Conservation (phyloP, 1,140 invertebrate species). For the Adelges cooleyi region DNA sequence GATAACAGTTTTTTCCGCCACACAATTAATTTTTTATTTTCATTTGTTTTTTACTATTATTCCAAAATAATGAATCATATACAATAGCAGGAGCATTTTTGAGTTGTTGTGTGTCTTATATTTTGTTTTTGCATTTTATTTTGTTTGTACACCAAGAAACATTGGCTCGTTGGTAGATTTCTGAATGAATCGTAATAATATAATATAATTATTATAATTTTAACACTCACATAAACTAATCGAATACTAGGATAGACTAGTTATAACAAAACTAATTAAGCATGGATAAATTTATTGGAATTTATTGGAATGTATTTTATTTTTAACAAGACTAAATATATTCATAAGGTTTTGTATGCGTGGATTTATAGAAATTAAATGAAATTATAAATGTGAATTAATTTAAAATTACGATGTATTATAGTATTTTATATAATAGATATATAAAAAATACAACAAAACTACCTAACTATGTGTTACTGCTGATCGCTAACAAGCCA, state of each 20-base stretch:
- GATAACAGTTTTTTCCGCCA: constrained; percentile 28
- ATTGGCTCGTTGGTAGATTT: constrained; percentile 42
- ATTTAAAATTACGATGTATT: constrained; percentile 25
- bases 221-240: constrained; percentile 12
- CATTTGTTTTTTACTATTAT: constrained; percentile 8
- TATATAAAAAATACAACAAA: too few relatives aligned
- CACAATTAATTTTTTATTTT: constrained; percentile 3
- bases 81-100: constrained; percentile 27
- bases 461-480: constrained; percentile 15
- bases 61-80: constrained; percentile 4
- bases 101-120: constrained; percentile 15
- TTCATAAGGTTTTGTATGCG: constrained; percentile 12
- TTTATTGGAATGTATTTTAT: constrained; percentile 11
- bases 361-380: constrained; percentile 14
- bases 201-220: neutral
- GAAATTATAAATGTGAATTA: constrained; percentile 6
- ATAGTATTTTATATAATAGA: too few relatives aligned
- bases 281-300: constrained; percentile 7
- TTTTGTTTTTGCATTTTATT: constrained; percentile 29
- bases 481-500: constrained; percentile 34
- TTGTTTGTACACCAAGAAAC: constrained; percentile 39
- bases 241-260: constrained; percentile 8
- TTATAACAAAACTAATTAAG: constrained; percentile 1
- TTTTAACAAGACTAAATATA: constrained; percentile 8
- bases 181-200: constrained; percentile 21